These are phyloP conservation scores for Xerus inauris DNA, from an alignment of 2,113 vertebrate species.

Conservation along the genomic window DNA sequence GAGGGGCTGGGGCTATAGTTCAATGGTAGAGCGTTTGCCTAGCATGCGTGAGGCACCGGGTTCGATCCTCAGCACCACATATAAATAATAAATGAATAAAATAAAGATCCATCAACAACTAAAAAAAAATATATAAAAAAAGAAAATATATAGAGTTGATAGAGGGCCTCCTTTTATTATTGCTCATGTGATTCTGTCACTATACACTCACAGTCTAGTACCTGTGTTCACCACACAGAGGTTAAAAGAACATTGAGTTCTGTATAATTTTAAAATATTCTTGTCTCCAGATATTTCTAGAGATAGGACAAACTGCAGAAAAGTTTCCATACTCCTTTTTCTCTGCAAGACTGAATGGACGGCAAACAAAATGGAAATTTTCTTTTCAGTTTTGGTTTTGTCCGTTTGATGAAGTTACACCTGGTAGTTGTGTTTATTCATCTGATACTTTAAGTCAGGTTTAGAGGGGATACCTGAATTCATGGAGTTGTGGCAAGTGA, in stretches of 20 bases:
- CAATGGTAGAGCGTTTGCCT: too few species aligned
- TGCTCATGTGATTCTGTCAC: background rate
- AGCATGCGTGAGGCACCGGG: too few species aligned
- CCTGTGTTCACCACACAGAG: background rate
- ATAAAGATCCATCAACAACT: too few species aligned
- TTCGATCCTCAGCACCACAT: too few species aligned
- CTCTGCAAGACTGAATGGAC: background rate
- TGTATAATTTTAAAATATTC: slow-evolving; percentile 51
- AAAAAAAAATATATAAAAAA: too few species aligned
- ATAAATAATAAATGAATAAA: too few species aligned
- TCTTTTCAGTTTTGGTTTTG: slow-evolving; percentile 50
- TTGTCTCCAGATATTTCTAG: slow-evolving; percentile 56
- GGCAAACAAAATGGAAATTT: slow-evolving; percentile 4
- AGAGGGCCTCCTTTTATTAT: background rate
- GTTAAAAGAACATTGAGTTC: slow-evolving; percentile 54
- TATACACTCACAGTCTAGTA: background rate
- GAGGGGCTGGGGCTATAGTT: too few species aligned
- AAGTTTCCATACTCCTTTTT: slow-evolving; percentile 3
- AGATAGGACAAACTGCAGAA: background rate
- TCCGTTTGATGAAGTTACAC: slow-evolving; percentile 39
- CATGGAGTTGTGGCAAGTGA: background rate
- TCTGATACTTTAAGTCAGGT: background rate
- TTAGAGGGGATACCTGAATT: background rate
- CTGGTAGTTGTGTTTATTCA: background rate
- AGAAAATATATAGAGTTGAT: background rate